These are phyloP conservation scores for Allophyes oxyacanthae DNA, from an alignment of 2,888 invertebrate species.

Conservation along the genomic window DNA sequence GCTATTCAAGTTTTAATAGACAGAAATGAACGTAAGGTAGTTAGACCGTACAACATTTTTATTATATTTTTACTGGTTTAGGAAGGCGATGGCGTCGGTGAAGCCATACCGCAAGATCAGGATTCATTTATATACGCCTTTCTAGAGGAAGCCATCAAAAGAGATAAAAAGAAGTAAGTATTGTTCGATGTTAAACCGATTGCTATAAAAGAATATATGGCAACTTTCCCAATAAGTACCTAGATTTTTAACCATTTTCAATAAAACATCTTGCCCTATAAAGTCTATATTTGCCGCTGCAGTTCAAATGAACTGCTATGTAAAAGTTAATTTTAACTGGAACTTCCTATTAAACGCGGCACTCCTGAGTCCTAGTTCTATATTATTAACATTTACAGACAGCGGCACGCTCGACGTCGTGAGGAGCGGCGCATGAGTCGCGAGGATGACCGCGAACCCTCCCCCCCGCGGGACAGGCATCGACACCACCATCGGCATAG, in stretches of 20 bases:
- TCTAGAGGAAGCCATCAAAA: conserved; percentile 82
- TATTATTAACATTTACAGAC: too few relatives aligned
- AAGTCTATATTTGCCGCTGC: too few relatives aligned
- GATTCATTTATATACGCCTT: conserved; percentile 82
- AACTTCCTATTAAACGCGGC: too few relatives aligned
- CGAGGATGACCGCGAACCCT: conserved; percentile 62
- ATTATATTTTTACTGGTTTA: conserved; percentile 43
- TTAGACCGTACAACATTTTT: not conserved
- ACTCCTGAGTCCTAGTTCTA: too few relatives aligned
- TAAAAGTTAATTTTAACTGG: too few relatives aligned
- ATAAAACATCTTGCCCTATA: too few relatives aligned
- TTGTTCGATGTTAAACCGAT: not conserved
- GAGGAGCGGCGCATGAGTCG: conserved; percentile 63
- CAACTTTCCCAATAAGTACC: too few relatives aligned
- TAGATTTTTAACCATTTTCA: too few relatives aligned
- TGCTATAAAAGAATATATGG: too few relatives aligned
- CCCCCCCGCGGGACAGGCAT: conserved; percentile 58
- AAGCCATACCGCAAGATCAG: conserved; percentile 71
- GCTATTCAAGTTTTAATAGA: too few relatives aligned
- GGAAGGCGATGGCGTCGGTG: conserved; percentile 65
- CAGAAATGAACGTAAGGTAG: too few relatives aligned
- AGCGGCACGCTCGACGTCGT: conserved; percentile 70
- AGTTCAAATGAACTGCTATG: too few relatives aligned
- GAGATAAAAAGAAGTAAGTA: conserved; percentile 81
- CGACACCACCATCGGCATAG: conserved; percentile 68